Conservation (phyloP, 2,113 vertebrate species). For the Channa argus region DNA sequence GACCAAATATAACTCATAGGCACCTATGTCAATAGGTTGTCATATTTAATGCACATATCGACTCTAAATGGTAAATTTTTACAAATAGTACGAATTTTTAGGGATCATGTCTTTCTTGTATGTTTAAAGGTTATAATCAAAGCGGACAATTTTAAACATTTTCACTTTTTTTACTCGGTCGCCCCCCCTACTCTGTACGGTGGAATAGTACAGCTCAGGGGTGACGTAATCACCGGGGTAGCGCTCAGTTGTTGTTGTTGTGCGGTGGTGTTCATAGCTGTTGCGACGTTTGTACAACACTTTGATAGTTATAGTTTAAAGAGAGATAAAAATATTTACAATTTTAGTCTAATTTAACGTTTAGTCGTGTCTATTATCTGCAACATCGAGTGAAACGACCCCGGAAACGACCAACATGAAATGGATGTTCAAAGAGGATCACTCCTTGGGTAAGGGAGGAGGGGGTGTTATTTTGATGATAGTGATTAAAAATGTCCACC, state of each 20-base stretch:
- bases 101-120: too few relatives aligned
- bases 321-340: background rate
- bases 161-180: too few relatives aligned
- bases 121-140: too few relatives aligned
- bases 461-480: background rate
- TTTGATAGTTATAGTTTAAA: background rate
- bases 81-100: too few relatives aligned
- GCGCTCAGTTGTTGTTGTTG: conserved; percentile 45
- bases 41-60: too few relatives aligned
- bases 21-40: too few relatives aligned
- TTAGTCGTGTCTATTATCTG: background rate
- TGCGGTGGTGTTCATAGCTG: background rate
- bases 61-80: too few relatives aligned
- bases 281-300: too few relatives aligned
- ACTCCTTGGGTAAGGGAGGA: conserved; percentile 90
- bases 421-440: conserved; percentile 99
- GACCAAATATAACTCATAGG: too few relatives aligned
- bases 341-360: background rate
- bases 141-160: too few relatives aligned
- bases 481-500: background rate
- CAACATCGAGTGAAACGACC: conserved; percentile 32
- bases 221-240: conserved; percentile 35
- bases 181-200: background rate
- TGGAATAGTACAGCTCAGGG: conserved; percentile 22
- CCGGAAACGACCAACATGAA: conserved; percentile 87